Evolutionary conservation across 2,888 invertebrate genomes (phyloP).

Genomic region (Lochmaea capreae): DNA sequence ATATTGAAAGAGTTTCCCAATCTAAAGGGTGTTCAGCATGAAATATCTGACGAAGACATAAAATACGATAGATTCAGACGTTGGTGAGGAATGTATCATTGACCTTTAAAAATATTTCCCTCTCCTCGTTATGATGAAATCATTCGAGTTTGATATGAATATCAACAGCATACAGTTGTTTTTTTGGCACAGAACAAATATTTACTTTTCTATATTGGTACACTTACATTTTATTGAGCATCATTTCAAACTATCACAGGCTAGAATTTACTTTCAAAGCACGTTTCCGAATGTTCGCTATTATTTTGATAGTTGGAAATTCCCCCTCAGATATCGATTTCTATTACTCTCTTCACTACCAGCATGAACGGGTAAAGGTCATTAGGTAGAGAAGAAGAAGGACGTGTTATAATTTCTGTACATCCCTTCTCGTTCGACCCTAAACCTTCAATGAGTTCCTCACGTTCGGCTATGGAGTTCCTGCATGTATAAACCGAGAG

Average conservation of each 20-base stretch:
- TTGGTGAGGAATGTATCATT: no score
- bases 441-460: background rate
- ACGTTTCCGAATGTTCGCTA: conserved; percentile 5
- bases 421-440: background rate
- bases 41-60: no score
- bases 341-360: conserved; percentile 4
- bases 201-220: conserved; percentile 1
- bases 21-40: no score
- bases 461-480: background rate
- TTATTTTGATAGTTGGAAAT: conserved; percentile 16
- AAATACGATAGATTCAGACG: no score
- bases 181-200: background rate
- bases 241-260: background rate
- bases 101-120: no score
- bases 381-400: conserved; percentile 5
- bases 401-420: conserved; percentile 8
- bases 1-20: no score
- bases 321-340: conserved; percentile 11
- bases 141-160: background rate
- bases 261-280: conserved; percentile 2
- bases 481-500: background rate
- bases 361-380: conserved; percentile 14
- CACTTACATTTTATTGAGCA: conserved; percentile 3
- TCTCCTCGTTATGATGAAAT: no score
- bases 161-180: background rate